Evolutionary conservation across 2,113 vertebrate genomes (phyloP), one percentile per base, ranked within the genome.

Genomic region (Macrotus californicus): DNA sequence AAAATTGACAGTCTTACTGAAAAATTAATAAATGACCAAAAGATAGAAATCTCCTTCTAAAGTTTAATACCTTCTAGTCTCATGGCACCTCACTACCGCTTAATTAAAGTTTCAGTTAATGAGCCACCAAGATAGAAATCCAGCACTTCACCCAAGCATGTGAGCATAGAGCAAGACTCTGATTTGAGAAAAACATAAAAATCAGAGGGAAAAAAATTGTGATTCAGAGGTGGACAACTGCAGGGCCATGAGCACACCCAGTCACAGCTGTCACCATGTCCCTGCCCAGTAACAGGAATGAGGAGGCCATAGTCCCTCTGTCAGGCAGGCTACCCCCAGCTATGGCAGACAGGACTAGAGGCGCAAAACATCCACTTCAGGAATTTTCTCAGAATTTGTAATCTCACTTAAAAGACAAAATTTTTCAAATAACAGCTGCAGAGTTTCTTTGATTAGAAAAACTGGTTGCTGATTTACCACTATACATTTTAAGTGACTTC

Each of bases 101-200:
- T 88, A 81, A 82, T 81, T 50, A 66, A 86, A 93, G 7, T 72
- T 56, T 73, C 66, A 79, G 29, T 91, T 95, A 95, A 88, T 85
- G 34, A 82, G 41, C 19, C 72, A 70, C 56, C 46, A 76, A 61
- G 36, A 77, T 15, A 56, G 69, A 96, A 70, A 39, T 8, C 26
- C 18, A n/a, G 41, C 6, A 26, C 7, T 77, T n/a, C 9, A 52
- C 26, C 48, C 54, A 67, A 39, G 26, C 46, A 43, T 21, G 11
- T 67, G 31, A 73, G 36, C 34, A 36, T 12, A 91, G 39, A 12
- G 7, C 43, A 91, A 75, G 52, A 36, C 39, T 43, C 52, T 56
- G 19, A 72, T 46, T 43, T 87, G 48, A 86, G 48, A 85, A 21
- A 79, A 80, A 67, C 59, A 70, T 76, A 87, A 93, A 93, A 64